Base-by-base conservation (phyloP, 2,888 invertebrate species). In the Aphidius colemani region DNA sequence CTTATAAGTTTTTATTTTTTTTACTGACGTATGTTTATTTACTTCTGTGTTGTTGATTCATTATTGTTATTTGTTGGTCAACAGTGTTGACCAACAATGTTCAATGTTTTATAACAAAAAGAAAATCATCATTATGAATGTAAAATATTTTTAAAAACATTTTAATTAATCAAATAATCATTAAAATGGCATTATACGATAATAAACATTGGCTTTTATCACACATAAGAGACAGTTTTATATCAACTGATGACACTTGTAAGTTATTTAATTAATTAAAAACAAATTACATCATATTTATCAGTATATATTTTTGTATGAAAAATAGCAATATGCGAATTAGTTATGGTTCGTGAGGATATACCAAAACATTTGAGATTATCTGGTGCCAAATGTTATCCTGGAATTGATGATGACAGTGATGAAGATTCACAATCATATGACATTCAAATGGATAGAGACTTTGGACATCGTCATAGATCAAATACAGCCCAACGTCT, bases 241-340 rank as follows among this genome's bases (percentile, higher is more conserved):
- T 97, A 78, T 93, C 95, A 39, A 94, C 95, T 30, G 97, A 98
- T 84, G 96, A 97, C 83, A 95, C 96, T 74, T 94, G 86, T 85
- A 74, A 66, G 67, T 68, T 63, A 46, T 63, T 30, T 8, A 51
- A n/a, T 51, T 49, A 45, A 50, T 55, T 51, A 5, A n/a, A 10
- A 30, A 48, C 8, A 18, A 18, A 59, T 43, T 50, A 49, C 53
- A 40, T 8, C 30, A 30, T 44, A 8, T 13, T 63, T 46, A 40
- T 57, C 55, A 18, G 13, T 18, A 18, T 18, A 18, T 2, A 18
- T 18, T 18, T 18, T 18, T 18, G 2, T 18, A 18, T 18, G 13
- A 18, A 18, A 18, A 18, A 18, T 18, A 82, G 88, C 96, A 64
- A 90, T 95, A 86, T 95, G 95, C 82, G 96, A 97, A 83, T 88